Base-by-base conservation (phyloP, 2,888 invertebrate genomes). In the Bombylius major region DNA sequence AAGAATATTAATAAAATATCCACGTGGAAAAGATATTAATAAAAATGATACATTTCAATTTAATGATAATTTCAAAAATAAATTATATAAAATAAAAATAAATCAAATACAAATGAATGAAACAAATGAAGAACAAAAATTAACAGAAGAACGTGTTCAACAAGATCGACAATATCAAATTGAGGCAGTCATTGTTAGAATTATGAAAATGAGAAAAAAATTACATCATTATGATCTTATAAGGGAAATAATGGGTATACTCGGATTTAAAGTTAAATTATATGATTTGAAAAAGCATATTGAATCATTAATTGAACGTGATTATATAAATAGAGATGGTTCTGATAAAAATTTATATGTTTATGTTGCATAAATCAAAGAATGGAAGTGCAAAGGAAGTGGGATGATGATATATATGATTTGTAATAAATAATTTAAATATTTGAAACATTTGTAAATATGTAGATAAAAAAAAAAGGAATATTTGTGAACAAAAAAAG, bases 91-190 rank as follows among this genome's bases (percentile, higher is more conserved):
- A 67, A 98, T 99, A 73, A 96, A 97, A 78, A 98, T 99, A 69
- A 98, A 98, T 79, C 98, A 99, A 79, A 97, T 99, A 69, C 98
- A 99, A 78, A 93, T 99, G 92, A 98, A 98, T 75, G 99, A 99
- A 81, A 98, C 98, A 90, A 89, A 86, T 71, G 92, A 94, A 71
- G 94, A 95, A 70, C 91, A 95, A 69, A 87, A 88, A 70, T 92
- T 92, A 59, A 99, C 98, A 0, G 97, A 98, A 70, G 97, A 99
- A 76, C 82, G 98, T 62, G 98, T 99, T 59, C 98, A 93, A 81
- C 97, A 97, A 73, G 99, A 99, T 78, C 82, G 99, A 52, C 98
- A 98, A 76, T 99, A 98, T 77, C 97, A 99, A 80, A 98, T 99
- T 69, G 99, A 99, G 79, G 99, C 99, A 59, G 98, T 98, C 64